Base-by-base conservation (phyloP, 2,888 invertebrate species). In the Melipona beecheii region DNA sequence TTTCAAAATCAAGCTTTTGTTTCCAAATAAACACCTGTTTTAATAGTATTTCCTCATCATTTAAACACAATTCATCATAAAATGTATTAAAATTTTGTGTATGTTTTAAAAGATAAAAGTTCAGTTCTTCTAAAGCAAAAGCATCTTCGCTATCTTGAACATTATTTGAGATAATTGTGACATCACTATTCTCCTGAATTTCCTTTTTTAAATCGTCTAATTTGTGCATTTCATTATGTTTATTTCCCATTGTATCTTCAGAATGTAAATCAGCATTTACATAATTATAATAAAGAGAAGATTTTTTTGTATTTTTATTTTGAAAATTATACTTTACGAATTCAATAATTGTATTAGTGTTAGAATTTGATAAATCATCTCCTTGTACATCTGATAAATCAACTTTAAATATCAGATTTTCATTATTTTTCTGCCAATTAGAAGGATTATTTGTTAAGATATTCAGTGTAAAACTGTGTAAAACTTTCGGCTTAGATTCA, bases 1-100 rank as follows among this genome's bases (percentile, higher is more conserved):
- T 92, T 84, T 94, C 93, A 76, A 89, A 84, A 27, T 90, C 85
- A 24, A 94, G 83, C 17, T 87, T 78, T 56, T 89, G 74, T 81
- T 92, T 93, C 94, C 94, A 94, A 4, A 76, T 79, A 21, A 52
- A 60, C 70, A 90, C 92, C 78, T 89, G 75, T 64, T 58, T 70
- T 50, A 87, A 68, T 72, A 79, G 21, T 49, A 62, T n/a, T 66
- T 86, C 76, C 52, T 88, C 84, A 4, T 85, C 70, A 24, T 77
- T 65, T 56, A 2, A 50, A 50, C 17, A 19, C 27, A 36, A 4
- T 5, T 64, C 68, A 71, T 66, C 56, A 1, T 65, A 21, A 27
- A 4, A 50, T 24, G 36, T 50, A 31, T 36, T 62, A 27, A 56
- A 72, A 78, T 24, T 24, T 50, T 52, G 43, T 24, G 49, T 31